A percentile compares a stretch with the other conserved stretches of the same genome.
These are phyloP conservation scores for Kryptolebias ocellatus DNA, from an alignment of 2,797 vertebrate species.

Conservation along the genomic window DNA sequence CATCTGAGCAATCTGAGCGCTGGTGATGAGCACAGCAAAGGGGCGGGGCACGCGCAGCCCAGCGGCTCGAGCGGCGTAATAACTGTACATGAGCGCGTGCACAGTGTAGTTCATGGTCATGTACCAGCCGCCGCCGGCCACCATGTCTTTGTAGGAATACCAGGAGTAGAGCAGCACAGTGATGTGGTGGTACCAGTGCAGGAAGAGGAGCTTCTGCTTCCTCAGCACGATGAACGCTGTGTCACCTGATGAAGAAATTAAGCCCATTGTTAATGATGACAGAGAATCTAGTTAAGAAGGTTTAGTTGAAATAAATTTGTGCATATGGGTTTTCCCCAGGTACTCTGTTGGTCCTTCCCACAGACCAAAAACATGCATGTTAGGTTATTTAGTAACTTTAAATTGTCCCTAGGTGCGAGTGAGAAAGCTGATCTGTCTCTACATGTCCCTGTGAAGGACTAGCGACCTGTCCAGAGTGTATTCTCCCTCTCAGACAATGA, in stretches of 20 bases:
- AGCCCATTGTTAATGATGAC: too few species aligned
- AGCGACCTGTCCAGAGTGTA: too few species aligned
- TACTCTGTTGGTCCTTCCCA: too few species aligned
- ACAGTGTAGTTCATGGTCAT: constrained; percentile 89
- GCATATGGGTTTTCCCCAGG: too few species aligned
- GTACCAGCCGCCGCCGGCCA: constrained; percentile 86
- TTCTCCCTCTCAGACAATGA: too few species aligned
- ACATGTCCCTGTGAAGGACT: too few species aligned
- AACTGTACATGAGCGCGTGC: constrained; percentile 89
- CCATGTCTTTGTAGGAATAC: constrained; percentile 85
- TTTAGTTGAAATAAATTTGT: too few species aligned
- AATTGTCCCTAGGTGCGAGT: too few species aligned
- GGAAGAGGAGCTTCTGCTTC: constrained; percentile 90
- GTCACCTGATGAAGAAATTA: constrained; percentile 83
- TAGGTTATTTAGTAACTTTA: too few species aligned
- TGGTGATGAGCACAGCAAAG: constrained; percentile 82
- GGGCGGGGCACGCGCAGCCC: constrained; percentile 67
- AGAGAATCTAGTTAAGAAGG: too few species aligned
- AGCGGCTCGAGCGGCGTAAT: constrained; percentile 82
- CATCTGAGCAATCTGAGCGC: constrained; percentile 87
- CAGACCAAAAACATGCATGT: too few species aligned
- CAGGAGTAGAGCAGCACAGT: constrained; percentile 87
- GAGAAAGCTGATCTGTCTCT: too few species aligned
- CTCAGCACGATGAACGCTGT: constrained; percentile 88
- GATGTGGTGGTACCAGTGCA: constrained; percentile 94